A percentile compares a stretch with the other conserved stretches of the same genome.
Evolutionary conservation across 2,797 vertebrate species (phyloP).

Genomic region (Clarias pachynema): DNA sequence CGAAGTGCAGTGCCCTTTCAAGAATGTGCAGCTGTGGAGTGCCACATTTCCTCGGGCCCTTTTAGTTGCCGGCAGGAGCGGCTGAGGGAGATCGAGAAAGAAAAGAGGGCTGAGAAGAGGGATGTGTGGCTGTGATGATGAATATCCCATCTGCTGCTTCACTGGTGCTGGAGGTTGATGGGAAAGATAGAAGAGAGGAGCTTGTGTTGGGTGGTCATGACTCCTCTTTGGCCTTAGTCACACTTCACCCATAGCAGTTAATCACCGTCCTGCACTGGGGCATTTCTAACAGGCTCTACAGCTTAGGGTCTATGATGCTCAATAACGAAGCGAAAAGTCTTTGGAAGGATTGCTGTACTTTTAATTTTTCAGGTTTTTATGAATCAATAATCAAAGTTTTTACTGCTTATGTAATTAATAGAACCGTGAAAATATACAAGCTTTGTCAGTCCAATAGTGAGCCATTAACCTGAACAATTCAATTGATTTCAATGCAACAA

Average conservation of each 20-base stretch:
- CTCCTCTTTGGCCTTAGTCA: slow-evolving; percentile 50
- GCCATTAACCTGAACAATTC: slow-evolving; percentile 49
- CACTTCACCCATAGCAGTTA: slow-evolving; percentile 53
- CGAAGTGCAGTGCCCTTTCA: slow-evolving; percentile 67
- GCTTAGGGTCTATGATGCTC: slow-evolving; percentile 35
- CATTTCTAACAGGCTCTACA: slow-evolving; percentile 20
- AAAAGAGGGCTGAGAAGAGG: slow-evolving; percentile 63
- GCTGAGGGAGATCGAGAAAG: slow-evolving; percentile 48
- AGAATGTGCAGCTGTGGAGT: slow-evolving; percentile 69
- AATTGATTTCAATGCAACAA: slow-evolving; percentile 51
- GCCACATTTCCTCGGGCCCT: slow-evolving; percentile 64
- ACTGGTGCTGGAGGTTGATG: slow-evolving; percentile 62
- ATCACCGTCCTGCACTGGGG: slow-evolving; percentile 43
- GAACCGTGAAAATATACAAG: slow-evolving; percentile 20
- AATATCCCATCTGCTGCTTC: slow-evolving; percentile 69
- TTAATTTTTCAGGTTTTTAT: not conserved
- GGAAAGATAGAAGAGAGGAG: slow-evolving; percentile 42
- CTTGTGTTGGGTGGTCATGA: slow-evolving; percentile 56
- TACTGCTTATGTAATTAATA: slow-evolving; percentile 45
- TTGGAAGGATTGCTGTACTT: not conserved
- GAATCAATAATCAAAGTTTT: slow-evolving; percentile 16
- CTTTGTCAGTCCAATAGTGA: slow-evolving; percentile 50
- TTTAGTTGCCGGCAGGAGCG: slow-evolving; percentile 63
- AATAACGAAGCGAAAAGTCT: slow-evolving; percentile 34
- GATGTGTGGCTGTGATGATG: slow-evolving; percentile 60